phyloP scores from a whole-genome alignment of 2,888 invertebrate species.

The Troides oblongomaculatus region DNA sequence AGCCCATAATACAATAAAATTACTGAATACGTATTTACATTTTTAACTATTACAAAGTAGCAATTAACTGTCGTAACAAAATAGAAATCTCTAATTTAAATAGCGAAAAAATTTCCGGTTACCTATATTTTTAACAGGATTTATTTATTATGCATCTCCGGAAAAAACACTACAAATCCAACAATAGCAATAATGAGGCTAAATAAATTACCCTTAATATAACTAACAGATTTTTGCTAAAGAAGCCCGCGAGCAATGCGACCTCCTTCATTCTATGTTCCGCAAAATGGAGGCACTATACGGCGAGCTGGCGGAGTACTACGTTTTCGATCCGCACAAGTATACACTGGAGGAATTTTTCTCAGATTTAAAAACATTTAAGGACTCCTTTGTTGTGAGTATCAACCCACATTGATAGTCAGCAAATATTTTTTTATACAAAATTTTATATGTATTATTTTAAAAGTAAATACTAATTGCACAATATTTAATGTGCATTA shows the following conservation, averaged over 20 bases:
- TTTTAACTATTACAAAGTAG: too few relatives aligned
- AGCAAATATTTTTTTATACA: background rate
- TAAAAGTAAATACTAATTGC: background rate
- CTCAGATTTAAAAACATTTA: slow-evolving; percentile 95
- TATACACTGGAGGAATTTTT: slow-evolving; percentile 98
- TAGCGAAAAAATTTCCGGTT: too few relatives aligned
- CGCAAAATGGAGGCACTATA: slow-evolving; percentile 94
- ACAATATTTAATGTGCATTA: too few relatives aligned
- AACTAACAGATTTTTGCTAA: slow-evolving; percentile 82
- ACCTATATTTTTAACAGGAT: too few relatives aligned
- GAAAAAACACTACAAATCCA: background rate
- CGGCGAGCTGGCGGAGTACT: slow-evolving; percentile 92
- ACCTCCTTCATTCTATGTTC: slow-evolving; percentile 95
- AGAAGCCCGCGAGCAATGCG: slow-evolving; percentile 91
- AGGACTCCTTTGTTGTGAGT: slow-evolving; percentile 86
- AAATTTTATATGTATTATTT: background rate
- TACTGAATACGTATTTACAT: too few relatives aligned
- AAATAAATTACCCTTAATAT: slow-evolving; percentile 38
- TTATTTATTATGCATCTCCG: background rate
- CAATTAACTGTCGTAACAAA: too few relatives aligned
- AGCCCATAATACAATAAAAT: too few relatives aligned
- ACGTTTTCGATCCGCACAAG: slow-evolving; percentile 94
- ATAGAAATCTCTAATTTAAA: too few relatives aligned
- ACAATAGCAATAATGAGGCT: background rate
- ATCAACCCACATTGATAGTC: background rate